Percentiles rank a stretch among this genome's conserved stretches.
These are phyloP conservation scores for Coelinius sp. DNA, from an alignment of 2,888 invertebrate genomes.

Conservation along the genomic window DNA sequence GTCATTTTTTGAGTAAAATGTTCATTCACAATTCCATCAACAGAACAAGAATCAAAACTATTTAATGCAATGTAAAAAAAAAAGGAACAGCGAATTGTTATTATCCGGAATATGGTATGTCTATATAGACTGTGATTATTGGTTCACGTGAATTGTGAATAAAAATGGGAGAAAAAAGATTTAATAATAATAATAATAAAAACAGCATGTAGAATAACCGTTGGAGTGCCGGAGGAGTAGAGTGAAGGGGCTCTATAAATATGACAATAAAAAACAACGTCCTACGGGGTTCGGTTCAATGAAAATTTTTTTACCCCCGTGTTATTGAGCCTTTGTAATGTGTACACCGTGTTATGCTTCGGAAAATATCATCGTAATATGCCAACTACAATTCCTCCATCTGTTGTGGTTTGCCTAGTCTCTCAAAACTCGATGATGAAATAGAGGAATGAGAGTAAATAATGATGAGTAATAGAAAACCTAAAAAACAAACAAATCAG, in stretches of 20 bases:
- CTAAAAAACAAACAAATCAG: not conserved
- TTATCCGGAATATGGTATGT: not conserved
- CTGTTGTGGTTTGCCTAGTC: not conserved
- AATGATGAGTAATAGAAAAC: not conserved
- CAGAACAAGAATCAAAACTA: not conserved
- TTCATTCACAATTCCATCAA: not conserved
- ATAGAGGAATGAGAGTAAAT: not conserved
- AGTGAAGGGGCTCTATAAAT: constrained; percentile 26
- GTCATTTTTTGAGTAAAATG: not conserved
- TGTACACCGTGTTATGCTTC: not conserved
- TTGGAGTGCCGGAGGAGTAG: not conserved
- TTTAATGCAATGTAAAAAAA: not conserved
- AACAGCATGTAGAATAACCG: not conserved
- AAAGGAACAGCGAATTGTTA: not conserved
- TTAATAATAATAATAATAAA: constrained; percentile 5
- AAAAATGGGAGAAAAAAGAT: constrained; percentile 11
- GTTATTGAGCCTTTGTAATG: constrained; percentile 25
- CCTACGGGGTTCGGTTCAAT: constrained; percentile 28
- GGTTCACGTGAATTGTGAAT: constrained; percentile 33
- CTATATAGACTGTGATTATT: constrained; percentile 29
- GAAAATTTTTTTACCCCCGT: constrained; percentile 29
- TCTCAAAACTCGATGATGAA: not conserved
- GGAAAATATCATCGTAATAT: constrained; percentile 23
- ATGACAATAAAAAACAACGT: constrained; percentile 20
- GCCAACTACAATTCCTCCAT: not conserved